Base-by-base conservation (phyloP, 1,140 invertebrate species). In the Caenorhabditis brenneri region DNA sequence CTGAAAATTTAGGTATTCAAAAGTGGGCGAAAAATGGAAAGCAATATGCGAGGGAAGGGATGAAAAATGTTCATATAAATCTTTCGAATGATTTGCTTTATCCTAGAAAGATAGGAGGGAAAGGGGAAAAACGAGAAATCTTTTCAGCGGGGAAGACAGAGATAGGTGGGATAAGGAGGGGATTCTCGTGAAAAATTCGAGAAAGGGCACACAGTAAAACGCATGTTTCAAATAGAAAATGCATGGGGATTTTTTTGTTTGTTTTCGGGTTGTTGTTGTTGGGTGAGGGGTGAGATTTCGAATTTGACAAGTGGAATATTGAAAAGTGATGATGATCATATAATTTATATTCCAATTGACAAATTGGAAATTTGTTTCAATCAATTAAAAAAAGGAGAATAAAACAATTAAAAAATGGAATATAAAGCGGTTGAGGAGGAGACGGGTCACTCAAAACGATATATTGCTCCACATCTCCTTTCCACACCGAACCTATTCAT, bases 151-250 rank as follows among this genome's bases (percentile, higher is more conserved):
- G 9, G 36, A 12, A 46, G 33, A 36, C 2, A 22, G 53, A 15
- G 24, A 55, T 27, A 42, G 42, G 22, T 42, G 36, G 6, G 65
- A 36, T 33, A 12, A 42, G 29, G 36, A 24, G 9, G n/a, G 65
- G 29, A 46, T 74, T 74, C 65, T 74, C 65, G 65, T 22, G 65
- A 74, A 74, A 74, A 42, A 42, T 39, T 74, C 65, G 65, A 74
- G 65, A 74, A 74, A n/a, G n/a, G 19, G 16, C 55, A 27, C 55
- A 58, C 55, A 65, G 31, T 16, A 36, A 65, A 22, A 65, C 31
- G 31, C 31, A 65, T 65, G 31, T 65, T 36, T 36, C 60, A n/a
- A 39, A 65, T 10, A 33, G 60, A 39, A n/a, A n/a, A n/a, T n/a
- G n/a, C n/a, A n/a, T n/a, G n/a, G n/a, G n/a, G n/a, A n/a, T n/a